Conservation (phyloP, 2,797 vertebrate genomes). For the Halcyon chelicuti region DNA sequence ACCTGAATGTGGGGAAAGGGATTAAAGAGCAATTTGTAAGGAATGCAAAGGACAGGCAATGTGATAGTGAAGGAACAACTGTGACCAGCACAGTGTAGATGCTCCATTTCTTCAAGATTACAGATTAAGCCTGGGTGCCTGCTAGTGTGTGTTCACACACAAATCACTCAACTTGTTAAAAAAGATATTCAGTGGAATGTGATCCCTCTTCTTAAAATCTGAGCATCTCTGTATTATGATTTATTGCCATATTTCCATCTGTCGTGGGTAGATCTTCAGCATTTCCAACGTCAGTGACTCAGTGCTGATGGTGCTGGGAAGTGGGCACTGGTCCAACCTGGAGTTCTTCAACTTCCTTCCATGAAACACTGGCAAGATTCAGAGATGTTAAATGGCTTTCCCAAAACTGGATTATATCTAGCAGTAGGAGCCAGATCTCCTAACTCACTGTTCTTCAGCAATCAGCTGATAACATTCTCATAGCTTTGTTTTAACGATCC, state of each 20-base stretch:
- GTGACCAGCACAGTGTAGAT: neutral
- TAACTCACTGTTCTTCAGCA: neutral
- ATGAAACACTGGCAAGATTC: slow-evolving; percentile 3
- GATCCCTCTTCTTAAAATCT: neutral
- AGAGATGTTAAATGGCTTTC: neutral
- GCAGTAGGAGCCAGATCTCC: neutral
- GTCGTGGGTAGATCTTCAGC: neutral
- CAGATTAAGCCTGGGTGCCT: neutral
- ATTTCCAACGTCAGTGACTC: neutral
- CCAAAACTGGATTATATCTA: neutral
- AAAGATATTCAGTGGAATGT: neutral
- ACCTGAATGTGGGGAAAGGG: neutral
- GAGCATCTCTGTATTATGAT: neutral
- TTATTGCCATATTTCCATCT: slow-evolving; percentile 24
- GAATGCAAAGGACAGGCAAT: neutral
- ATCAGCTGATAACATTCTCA: neutral
- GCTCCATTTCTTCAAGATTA: neutral
- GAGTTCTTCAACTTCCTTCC: slow-evolving; percentile 22
- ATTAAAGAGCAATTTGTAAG: neutral
- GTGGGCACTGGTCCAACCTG: neutral
- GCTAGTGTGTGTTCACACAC: neutral
- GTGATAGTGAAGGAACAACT: neutral
- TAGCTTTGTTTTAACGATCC: neutral
- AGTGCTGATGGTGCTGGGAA: neutral
- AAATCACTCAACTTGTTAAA: neutral